Percentiles rank a stretch among this genome's conserved stretches.
Evolutionary conservation across 92 coral and sea anemone species (phyloP).

Genomic region (Umimayanthus kanabou): DNA sequence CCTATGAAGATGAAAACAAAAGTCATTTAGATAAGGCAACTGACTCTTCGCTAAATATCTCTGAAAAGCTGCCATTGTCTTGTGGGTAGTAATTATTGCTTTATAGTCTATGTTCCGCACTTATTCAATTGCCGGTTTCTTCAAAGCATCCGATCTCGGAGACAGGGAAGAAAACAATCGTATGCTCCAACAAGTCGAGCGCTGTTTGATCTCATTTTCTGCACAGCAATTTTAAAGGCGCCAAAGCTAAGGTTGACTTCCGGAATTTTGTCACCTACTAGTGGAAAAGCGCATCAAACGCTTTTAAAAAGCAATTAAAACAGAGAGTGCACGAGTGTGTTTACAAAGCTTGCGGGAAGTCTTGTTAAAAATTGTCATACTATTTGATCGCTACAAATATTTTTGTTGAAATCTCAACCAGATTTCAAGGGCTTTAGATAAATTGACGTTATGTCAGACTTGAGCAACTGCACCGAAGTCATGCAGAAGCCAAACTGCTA

Average conservation of each 20-base stretch:
- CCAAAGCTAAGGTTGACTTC: neutral
- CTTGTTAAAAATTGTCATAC: neutral
- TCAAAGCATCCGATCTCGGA: neutral
- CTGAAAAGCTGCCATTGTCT: constrained; percentile 3
- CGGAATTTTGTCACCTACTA: constrained; percentile 26
- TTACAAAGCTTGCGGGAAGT: neutral
- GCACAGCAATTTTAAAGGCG: constrained; percentile 1
- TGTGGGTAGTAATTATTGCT: neutral
- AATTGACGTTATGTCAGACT: neutral
- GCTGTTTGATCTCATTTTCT: neutral
- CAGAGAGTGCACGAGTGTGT: neutral
- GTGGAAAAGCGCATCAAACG: neutral
- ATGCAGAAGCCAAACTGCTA: too few species aligned
- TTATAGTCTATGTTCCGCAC: neutral
- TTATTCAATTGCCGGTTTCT: neutral
- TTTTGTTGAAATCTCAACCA: neutral
- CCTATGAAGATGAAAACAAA: neutral
- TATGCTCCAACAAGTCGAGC: neutral
- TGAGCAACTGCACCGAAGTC: neutral
- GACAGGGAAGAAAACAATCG: too few species aligned
- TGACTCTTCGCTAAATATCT: neutral
- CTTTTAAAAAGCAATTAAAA: neutral
- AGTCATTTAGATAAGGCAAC: neutral
- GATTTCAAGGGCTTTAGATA: neutral
- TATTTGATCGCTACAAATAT: neutral